phyloP scores from a whole-genome alignment of 2,113 vertebrate species.

The Mormoops blainvillei region DNA sequence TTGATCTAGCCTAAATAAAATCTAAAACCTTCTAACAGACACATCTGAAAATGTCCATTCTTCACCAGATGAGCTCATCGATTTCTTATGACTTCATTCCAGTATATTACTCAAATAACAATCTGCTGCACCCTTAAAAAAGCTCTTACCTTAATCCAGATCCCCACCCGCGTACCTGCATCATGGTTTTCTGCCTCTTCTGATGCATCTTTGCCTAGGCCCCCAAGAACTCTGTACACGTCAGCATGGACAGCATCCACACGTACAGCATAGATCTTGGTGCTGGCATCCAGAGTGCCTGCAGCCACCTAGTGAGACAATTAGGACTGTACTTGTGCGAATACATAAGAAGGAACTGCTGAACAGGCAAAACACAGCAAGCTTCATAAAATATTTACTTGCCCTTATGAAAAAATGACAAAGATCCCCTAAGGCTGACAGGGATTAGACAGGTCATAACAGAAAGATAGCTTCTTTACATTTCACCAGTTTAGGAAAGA shows the following conservation, averaged over 20 bases:
- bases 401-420: not conserved
- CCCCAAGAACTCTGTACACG: constrained; percentile 90
- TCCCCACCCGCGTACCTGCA: constrained; percentile 64
- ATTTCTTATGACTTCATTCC: not conserved
- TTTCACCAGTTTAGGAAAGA: not conserved
- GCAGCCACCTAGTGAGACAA: constrained; percentile 86
- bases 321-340: not conserved
- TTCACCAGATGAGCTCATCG: not conserved
- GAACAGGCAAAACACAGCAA: not conserved
- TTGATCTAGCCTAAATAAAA: not conserved
- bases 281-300: constrained; percentile 93
- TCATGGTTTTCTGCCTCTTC: constrained; percentile 35
- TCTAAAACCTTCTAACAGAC: not conserved
- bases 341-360: not conserved
- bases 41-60: not conserved
- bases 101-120: not conserved
- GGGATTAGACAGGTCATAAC: not conserved
- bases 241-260: constrained; percentile 93
- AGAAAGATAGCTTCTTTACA: not conserved
- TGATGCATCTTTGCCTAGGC: constrained; percentile 83
- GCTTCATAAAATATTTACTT: not conserved
- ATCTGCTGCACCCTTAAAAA: not conserved
- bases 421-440: not conserved
- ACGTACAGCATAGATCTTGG: constrained; percentile 94
- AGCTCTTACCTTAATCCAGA: not conserved